Evolutionary conservation across 2,797 vertebrate genomes (phyloP).

Genomic region (Coracias cyanogaster): DNA sequence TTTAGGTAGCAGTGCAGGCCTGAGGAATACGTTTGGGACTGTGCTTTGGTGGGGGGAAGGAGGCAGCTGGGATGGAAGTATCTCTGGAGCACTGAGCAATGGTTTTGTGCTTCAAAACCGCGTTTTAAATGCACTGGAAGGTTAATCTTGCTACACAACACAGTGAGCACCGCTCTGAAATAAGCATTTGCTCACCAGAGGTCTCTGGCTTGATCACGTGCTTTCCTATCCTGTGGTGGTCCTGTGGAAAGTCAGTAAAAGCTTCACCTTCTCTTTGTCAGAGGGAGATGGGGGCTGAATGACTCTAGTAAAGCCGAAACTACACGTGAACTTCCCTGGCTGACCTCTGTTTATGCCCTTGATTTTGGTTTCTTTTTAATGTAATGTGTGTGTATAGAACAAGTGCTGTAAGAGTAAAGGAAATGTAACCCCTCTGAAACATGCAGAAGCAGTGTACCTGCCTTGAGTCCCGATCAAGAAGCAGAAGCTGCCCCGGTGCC

Average conservation of each 20-base stretch:
- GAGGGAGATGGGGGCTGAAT: not conserved
- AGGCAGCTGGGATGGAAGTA: not conserved
- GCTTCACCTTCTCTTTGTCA: not conserved
- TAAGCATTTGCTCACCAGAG: not conserved
- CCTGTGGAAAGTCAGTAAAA: not conserved
- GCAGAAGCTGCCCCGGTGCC: constrained; percentile 86
- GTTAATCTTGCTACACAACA: not conserved
- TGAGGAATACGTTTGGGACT: not conserved
- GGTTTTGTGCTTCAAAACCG: not conserved
- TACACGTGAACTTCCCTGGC: not conserved
- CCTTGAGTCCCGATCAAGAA: constrained; percentile 74
- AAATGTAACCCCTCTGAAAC: constrained; percentile 61
- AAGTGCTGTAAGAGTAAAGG: constrained; percentile 62
- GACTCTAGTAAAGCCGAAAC: not conserved
- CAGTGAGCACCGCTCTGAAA: not conserved
- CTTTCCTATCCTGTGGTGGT: not conserved
- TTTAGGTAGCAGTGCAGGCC: not conserved
- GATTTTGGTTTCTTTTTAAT: constrained; percentile 45
- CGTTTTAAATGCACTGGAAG: not conserved
- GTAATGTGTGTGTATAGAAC: constrained; percentile 32
- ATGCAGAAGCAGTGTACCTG: constrained; percentile 73
- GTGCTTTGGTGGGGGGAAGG: not conserved
- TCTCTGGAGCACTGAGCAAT: not conserved
- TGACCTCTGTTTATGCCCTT: constrained; percentile 14
- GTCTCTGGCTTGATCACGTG: not conserved